phyloP scores from a whole-genome alignment of 2,113 vertebrate species.

The Melanostigma gelatinosum region DNA sequence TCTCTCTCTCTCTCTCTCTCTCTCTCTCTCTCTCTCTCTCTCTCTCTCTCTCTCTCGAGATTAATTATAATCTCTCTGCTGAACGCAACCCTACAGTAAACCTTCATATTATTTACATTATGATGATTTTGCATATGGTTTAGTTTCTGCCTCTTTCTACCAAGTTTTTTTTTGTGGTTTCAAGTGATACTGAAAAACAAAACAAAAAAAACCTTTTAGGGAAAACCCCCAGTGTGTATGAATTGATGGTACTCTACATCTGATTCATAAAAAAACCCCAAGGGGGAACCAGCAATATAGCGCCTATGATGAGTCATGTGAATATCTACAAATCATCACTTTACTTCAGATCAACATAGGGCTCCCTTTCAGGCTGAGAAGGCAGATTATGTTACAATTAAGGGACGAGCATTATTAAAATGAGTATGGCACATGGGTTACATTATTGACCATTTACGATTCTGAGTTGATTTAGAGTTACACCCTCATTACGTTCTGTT shows the following conservation, averaged over 20 bases:
- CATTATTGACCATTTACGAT: background rate
- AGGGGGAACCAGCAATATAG: background rate
- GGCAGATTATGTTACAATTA: constrained; percentile 6
- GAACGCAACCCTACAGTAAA: background rate
- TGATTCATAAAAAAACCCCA: background rate
- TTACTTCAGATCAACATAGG: background rate
- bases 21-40: too few species aligned
- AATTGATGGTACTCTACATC: background rate
- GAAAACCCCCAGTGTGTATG: background rate
- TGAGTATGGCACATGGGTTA: background rate
- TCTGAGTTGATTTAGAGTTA: constrained; percentile 2
- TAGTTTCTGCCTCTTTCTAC: background rate
- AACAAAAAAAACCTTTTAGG: background rate
- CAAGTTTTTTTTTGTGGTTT: background rate
- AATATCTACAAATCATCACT: background rate
- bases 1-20: background rate
- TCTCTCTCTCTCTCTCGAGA: constrained; percentile 14
- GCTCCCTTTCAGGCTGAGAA: background rate
- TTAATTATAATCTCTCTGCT: constrained; percentile 33
- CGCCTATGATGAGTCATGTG: background rate
- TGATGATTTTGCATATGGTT: background rate
- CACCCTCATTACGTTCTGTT: background rate
- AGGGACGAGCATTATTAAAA: background rate
- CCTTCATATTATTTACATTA: background rate
- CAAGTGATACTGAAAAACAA: background rate